Conservation (phyloP, 1,140 invertebrate genomes). For the Zaprionus inermis region DNA sequence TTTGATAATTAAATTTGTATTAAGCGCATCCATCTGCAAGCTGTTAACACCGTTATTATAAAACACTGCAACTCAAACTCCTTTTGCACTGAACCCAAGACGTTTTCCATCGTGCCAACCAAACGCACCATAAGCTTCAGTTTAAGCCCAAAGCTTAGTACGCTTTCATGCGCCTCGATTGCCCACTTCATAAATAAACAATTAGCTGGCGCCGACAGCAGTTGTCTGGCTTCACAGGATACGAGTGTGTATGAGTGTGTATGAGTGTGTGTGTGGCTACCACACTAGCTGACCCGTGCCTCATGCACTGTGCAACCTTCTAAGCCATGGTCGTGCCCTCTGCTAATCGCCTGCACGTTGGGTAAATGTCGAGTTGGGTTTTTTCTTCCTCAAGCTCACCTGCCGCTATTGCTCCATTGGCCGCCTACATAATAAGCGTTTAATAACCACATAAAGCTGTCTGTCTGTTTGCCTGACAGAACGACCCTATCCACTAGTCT, state of each 20-base stretch:
- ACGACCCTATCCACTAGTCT: background rate
- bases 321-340: background rate
- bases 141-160: slow-evolving; percentile 36
- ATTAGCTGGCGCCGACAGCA: slow-evolving; percentile 47
- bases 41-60: background rate
- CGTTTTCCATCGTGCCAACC: background rate
- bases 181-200: slow-evolving; percentile 58
- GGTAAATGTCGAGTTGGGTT: slow-evolving; percentile 14
- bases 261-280: too few relatives aligned
- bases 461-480: slow-evolving; percentile 5
- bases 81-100: background rate
- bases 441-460: slow-evolving; percentile 41
- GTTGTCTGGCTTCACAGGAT: slow-evolving; percentile 51
- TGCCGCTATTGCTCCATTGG: slow-evolving; percentile 16
- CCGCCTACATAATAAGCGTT: slow-evolving; percentile 47
- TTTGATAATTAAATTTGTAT: background rate
- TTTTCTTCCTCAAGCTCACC: background rate
- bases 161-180: slow-evolving; percentile 37
- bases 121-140: slow-evolving; percentile 19
- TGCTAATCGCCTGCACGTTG: slow-evolving; percentile 47
- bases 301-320: background rate
- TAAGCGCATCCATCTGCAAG: background rate
- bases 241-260: background rate
- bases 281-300: background rate
- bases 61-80: background rate